Conservation (phyloP, 2,888 invertebrate genomes). For the Aleiodes leptofemur region DNA sequence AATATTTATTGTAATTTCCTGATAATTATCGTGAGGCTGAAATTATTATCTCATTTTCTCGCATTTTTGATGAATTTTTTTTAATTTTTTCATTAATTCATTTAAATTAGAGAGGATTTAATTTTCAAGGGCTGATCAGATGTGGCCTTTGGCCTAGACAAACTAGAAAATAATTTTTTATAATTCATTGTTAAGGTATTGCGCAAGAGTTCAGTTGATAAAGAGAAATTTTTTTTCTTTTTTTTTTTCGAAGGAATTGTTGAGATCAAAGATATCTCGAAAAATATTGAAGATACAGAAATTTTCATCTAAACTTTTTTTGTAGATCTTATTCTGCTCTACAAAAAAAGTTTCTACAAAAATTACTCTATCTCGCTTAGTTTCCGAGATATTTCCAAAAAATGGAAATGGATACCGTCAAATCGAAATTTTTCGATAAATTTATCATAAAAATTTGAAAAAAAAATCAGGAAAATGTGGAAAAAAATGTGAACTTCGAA, state of each 20-base stretch:
- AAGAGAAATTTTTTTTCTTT: not conserved
- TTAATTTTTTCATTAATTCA: not conserved
- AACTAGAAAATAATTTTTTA: constrained; percentile 2
- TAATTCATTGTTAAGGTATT: not conserved
- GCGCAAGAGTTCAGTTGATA: not conserved
- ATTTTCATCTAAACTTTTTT: no score
- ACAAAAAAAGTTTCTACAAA: no score
- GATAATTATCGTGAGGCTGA: constrained; percentile 20
- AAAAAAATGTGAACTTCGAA: not conserved
- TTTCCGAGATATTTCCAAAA: no score
- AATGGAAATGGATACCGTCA: no score
- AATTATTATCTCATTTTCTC: constrained; percentile 7
- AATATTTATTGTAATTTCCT: constrained; percentile 34
- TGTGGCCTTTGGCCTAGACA: constrained; percentile 12
- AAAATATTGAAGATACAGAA: no score
- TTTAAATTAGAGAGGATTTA: not conserved
- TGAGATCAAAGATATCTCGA: no score
- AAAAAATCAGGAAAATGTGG: not conserved
- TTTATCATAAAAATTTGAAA: no score
- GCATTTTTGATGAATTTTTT: not conserved
- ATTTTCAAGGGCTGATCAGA: not conserved
- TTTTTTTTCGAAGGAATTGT: not conserved
- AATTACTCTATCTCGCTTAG: no score
- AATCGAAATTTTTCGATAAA: no score
- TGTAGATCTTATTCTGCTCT: no score